Conservation (phyloP, 2,888 invertebrate genomes). For the Clistopyga incitator region DNA sequence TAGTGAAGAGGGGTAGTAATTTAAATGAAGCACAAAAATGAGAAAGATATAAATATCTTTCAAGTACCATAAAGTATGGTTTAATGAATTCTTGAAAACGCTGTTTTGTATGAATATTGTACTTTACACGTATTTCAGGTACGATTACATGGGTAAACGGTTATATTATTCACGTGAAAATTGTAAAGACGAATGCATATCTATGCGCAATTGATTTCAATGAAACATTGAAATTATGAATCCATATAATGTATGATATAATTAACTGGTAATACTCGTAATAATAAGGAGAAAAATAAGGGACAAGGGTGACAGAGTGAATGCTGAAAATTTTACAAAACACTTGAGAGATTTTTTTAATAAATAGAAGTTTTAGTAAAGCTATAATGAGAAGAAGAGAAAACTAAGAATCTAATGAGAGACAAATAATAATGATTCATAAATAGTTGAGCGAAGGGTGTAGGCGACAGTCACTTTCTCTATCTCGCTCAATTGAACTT, state of each 20-base stretch:
- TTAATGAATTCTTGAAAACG: neutral
- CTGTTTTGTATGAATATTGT: neutral
- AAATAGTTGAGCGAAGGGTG: constrained; percentile 63
- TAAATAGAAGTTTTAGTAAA: constrained; percentile 62
- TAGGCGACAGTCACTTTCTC: constrained; percentile 46
- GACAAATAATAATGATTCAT: constrained; percentile 53
- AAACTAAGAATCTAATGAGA: constrained; percentile 43
- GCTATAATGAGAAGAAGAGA: constrained; percentile 43
- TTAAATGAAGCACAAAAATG: too few relatives aligned
- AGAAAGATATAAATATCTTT: too few relatives aligned
- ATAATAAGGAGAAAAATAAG: constrained; percentile 3
- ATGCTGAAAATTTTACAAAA: constrained; percentile 36
- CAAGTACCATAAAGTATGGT: neutral
- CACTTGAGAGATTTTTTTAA: constrained; percentile 48
- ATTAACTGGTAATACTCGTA: neutral
- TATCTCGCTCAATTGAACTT: constrained; percentile 29
- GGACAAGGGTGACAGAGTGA: constrained; percentile 11
- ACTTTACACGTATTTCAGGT: constrained; percentile 9
- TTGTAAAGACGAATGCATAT: neutral
- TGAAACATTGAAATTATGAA: constrained; percentile 4
- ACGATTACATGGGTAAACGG: constrained; percentile 24
- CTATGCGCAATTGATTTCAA: neutral
- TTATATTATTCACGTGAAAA: neutral
- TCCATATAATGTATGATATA: neutral
- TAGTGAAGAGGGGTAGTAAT: too few relatives aligned